phyloP scores from a whole-genome alignment of 2,797 vertebrate genomes.

The Enteromius mattozi region DNA sequence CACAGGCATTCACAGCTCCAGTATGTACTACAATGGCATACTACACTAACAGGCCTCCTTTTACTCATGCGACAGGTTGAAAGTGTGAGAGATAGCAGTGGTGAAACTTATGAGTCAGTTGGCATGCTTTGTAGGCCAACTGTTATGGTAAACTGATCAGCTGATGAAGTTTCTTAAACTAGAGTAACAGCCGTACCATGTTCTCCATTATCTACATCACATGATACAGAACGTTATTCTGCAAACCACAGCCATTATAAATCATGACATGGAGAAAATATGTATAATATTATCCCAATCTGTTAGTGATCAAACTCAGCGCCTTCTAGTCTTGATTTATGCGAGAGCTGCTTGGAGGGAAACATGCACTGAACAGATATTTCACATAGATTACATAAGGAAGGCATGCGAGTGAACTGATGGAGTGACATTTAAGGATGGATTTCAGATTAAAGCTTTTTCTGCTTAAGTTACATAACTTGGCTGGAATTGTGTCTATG shows the following conservation, averaged over 20 bases:
- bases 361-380: background rate
- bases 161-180: background rate
- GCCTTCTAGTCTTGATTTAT: constrained; percentile 25
- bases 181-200: background rate
- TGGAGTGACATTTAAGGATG: constrained; percentile 27
- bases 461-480: constrained; percentile 16
- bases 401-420: constrained; percentile 2
- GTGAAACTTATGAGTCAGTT: background rate
- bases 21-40: background rate
- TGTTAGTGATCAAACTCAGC: constrained; percentile 2
- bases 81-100: background rate
- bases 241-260: background rate
- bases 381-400: constrained; percentile 25
- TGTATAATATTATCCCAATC: background rate
- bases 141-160: background rate
- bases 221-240: background rate
- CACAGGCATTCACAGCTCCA: constrained; percentile 17
- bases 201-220: background rate
- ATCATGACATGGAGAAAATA: background rate
- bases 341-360: background rate
- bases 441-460: constrained; percentile 32
- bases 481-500: constrained; percentile 4
- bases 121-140: constrained; percentile 3
- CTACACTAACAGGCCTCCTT: constrained; percentile 6
- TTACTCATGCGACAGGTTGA: constrained; percentile 5